Base-by-base conservation (phyloP, 2,797 vertebrate genomes). In the Poeciliopsis paucimaculata region DNA sequence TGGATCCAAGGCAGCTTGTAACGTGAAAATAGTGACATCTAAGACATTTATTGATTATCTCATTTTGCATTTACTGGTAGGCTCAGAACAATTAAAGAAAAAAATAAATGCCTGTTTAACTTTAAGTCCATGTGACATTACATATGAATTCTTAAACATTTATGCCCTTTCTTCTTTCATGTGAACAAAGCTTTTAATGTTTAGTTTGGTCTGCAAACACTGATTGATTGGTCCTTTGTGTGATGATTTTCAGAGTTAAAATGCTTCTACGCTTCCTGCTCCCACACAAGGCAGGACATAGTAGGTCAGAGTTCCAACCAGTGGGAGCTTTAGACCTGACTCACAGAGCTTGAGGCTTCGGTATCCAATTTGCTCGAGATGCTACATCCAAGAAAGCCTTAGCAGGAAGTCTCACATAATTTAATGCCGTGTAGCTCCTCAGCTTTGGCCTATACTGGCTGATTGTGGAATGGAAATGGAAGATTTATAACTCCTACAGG, bases 401-500 rank as follows among this genome's bases (percentile, higher is more conserved):
- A 87, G 73, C 86, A 93, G 95, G 96, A 96, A 96, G 95, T 95
- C 92, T 93, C 83, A 89, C 93, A 95, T 96, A 95, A 95, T 95
- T 96, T 96, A 96, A 95, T 86, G 93, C 94, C 93, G 93, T 87
- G 82, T 94, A 90, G 90, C 92, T 91, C 90, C 84, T 90, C 83
- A 84, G 90, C 88, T 93, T 90, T 89, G 94, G 93, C 93, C 91
- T 86, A 76, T 94, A 93, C 89, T 94, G 94, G 93, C 90, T 86
- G 93, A 95, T 94, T 95, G 93, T 86, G 91, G 94, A 91, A 93
- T 95, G 95, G 95, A 95, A 95, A 94, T 85, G 60, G 86, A 92
- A 91, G 94, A 95, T 96, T 96, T 96, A 96, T 92, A 90, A 88
- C 87, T 92, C 96, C 96, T 93, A 80, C 83, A 95, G 95, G 96